Conservation (phyloP, 1,140 invertebrate genomes). For the Mesaphorura yosii region DNA sequence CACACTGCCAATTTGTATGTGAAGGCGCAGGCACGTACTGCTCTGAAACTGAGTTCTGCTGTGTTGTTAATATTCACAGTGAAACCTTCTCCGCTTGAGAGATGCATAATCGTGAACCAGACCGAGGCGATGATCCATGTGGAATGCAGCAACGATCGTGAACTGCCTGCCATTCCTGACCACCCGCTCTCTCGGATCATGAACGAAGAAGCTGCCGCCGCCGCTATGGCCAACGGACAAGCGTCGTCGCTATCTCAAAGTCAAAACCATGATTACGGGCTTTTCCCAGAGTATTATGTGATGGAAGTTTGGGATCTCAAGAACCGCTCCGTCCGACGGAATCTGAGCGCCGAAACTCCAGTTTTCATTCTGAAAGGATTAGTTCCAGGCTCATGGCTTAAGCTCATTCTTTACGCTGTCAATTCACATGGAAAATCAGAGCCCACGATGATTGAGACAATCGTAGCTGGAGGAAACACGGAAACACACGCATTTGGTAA, state of each 20-base stretch:
- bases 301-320: slow-evolving; percentile 32
- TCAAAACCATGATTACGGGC: slow-evolving; percentile 23
- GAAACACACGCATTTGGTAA: slow-evolving; percentile 66
- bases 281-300: slow-evolving; percentile 30
- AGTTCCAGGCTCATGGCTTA: slow-evolving; percentile 48
- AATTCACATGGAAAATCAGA: slow-evolving; percentile 79
- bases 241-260: too few species aligned
- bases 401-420: slow-evolving; percentile 66
- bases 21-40: too few species aligned
- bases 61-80: slow-evolving; percentile 24
- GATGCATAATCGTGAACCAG: slow-evolving; percentile 72
- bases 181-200: slow-evolving; percentile 30
- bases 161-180: slow-evolving; percentile 27
- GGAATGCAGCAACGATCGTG: slow-evolving; percentile 44
- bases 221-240: slow-evolving; percentile 21
- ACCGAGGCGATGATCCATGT: slow-evolving; percentile 68
- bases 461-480: slow-evolving; percentile 71
- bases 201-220: slow-evolving; percentile 18
- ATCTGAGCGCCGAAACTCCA: slow-evolving; percentile 30
- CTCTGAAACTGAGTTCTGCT: too few species aligned
- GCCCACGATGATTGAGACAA: slow-evolving; percentile 64
- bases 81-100: slow-evolving; percentile 49
- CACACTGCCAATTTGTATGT: too few species aligned
- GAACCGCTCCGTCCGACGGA: slow-evolving; percentile 29
- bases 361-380: slow-evolving; percentile 38